Conservation (phyloP, 2,797 vertebrate genomes). For the Zalophus californianus region DNA sequence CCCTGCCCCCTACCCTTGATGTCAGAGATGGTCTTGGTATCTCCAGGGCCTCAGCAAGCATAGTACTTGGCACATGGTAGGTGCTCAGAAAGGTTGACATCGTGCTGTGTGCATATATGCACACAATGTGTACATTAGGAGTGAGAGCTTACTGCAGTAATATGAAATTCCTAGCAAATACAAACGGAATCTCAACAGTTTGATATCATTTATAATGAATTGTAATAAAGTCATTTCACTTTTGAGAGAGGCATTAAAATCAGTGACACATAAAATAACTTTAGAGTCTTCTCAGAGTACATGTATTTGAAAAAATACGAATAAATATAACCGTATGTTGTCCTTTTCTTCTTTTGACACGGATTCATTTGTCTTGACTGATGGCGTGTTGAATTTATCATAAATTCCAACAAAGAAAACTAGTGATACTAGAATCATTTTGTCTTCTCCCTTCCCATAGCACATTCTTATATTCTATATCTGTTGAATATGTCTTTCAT, state of each 20-base stretch:
- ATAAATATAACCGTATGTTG: background rate
- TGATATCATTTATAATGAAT: conserved; percentile 18
- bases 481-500: background rate
- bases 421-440: conserved; percentile 34
- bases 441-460: background rate
- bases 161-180: background rate
- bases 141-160: background rate
- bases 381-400: background rate
- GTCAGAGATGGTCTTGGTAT: background rate
- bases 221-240: background rate
- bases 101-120: background rate
- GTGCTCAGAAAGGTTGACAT: background rate
- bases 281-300: conserved; percentile 13
- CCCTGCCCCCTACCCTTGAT: background rate
- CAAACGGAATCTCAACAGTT: background rate
- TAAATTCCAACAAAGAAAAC: conserved; percentile 40
- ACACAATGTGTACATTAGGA: background rate
- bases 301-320: background rate
- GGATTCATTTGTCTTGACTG: background rate
- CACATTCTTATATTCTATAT: background rate
- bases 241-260: conserved; percentile 41
- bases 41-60: background rate
- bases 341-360: conserved; percentile 4
- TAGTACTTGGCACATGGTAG: background rate
- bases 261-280: background rate